Conservation (phyloP, 2,797 vertebrate species). For the Manis pentadactyla region DNA sequence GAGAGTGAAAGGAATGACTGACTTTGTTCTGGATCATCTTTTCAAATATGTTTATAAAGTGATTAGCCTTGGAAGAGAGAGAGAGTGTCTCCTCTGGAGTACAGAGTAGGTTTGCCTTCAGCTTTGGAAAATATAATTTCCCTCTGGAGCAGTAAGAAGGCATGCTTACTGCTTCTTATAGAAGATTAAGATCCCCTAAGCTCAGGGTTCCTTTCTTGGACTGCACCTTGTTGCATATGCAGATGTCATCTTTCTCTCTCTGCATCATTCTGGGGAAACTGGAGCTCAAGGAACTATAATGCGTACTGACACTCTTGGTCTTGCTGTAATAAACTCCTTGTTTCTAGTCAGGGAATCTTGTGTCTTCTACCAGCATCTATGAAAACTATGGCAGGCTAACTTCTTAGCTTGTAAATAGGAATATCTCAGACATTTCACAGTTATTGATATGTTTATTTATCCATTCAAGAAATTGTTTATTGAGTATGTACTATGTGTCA, state of each 20-base stretch:
- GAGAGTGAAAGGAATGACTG: background rate
- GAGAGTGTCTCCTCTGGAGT: background rate
- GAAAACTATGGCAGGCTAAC: background rate
- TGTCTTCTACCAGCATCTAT: background rate
- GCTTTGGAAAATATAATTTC: background rate
- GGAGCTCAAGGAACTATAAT: background rate
- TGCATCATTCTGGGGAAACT: background rate
- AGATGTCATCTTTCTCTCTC: background rate
- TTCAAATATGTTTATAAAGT: background rate
- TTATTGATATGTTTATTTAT: background rate
- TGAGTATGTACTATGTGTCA: background rate
- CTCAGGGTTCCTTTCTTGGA: background rate
- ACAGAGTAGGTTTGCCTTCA: background rate
- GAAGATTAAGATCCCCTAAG: background rate
- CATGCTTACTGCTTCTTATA: background rate
- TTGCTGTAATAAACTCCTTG: background rate
- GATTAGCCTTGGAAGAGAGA: background rate
- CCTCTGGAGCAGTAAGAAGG: background rate
- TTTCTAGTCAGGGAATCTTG: background rate
- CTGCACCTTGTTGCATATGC: rapidly evolving
- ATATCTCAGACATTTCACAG: background rate
- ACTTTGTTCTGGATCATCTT: background rate
- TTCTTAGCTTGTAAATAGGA: background rate
- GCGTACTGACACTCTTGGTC: rapidly evolving
- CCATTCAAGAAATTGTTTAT: background rate